Base-by-base conservation (phyloP, 2,888 invertebrate genomes). In the Meloe dianella region DNA sequence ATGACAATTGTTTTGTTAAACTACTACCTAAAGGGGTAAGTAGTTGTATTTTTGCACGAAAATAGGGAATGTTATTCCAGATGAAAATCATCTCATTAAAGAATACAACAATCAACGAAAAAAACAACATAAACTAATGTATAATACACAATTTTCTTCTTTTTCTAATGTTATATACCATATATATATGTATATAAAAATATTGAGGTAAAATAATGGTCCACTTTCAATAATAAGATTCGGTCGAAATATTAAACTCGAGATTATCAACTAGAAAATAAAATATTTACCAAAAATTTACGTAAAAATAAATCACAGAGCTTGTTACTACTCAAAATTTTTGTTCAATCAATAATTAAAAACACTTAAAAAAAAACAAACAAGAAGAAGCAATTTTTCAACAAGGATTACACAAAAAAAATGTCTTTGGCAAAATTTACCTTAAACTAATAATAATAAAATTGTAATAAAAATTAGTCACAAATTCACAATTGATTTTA, bases 361-460 rank as follows among this genome's bases (percentile, higher is more conserved):
- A 64, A 66, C 63, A 63, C 61, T 61, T 30, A 65, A 57, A 5
- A 38, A 12, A 47, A 64, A 54, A 38, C 17, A 63, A 64, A 63
- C 62, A 66, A 66, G 51, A 57, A 54, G 65, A 60, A 66, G 65
- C 61, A 66, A 71, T 63, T 66, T 56, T 57, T 63, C 60, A 70
- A 70, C 61, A 65, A 68, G 64, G 41, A 54, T 54, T 73, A 74
- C 71, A 76, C 67, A 65, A 63, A 69, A 75, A 72, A 74, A 78
- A 68, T 75, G 80, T 80, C 80, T 80, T 80, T 80, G 80, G 80
- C 75, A 78, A 75, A 74, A 59, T 61, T 22, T 67, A 59, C 66
- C 54, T 61, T n/a, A n/a, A n/a, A n/a, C 70, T 65, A 69, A 64
- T 68, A 64, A 60, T 58, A 32, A 60, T 61, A 61, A 66, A 63